Percentiles rank a stretch among this genome's conserved stretches.
Conservation (phyloP, 2,888 invertebrate genomes). For the Lepidochrysops patricia region DNA sequence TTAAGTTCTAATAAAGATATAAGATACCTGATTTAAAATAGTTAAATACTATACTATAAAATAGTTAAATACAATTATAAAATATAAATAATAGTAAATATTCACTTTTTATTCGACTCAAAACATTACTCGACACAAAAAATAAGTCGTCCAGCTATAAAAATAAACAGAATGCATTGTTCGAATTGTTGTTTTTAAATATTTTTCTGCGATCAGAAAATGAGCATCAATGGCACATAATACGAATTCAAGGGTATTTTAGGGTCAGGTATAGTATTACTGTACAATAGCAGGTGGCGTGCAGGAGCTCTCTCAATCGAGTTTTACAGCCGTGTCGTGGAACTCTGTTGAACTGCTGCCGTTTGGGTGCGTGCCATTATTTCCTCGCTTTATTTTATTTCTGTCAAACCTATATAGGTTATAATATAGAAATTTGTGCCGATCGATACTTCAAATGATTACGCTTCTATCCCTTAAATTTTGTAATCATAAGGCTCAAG, state of each 20-base stretch:
- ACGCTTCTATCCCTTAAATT: neutral
- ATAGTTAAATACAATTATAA: too few species aligned
- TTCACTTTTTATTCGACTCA: too few species aligned
- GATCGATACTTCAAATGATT: constrained; percentile 14
- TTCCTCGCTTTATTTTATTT: constrained; percentile 36
- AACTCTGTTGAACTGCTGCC: constrained; percentile 29
- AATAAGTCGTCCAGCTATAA: neutral
- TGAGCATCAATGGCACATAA: constrained; percentile 1
- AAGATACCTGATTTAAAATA: too few species aligned
- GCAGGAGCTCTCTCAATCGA: constrained; percentile 24
- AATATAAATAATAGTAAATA: too few species aligned
- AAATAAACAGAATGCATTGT: too few species aligned
- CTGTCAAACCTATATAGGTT: constrained; percentile 30
- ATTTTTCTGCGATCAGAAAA: neutral
- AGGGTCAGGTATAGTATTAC: constrained; percentile 17
- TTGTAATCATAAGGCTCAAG: neutral
- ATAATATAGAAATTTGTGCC: constrained; percentile 23
- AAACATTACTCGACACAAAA: too few species aligned
- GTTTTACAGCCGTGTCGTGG: constrained; percentile 24
- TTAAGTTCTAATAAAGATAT: too few species aligned
- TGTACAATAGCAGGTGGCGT: constrained; percentile 26
- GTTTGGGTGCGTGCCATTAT: constrained; percentile 42
- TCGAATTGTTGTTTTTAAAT: neutral
- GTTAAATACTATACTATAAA: too few species aligned
- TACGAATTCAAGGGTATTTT: constrained; percentile 13